Percentiles rank a stretch among this genome's conserved stretches.
phyloP scores from a whole-genome alignment of 2,888 invertebrate genomes.

The Cryptosula pallasiana region DNA sequence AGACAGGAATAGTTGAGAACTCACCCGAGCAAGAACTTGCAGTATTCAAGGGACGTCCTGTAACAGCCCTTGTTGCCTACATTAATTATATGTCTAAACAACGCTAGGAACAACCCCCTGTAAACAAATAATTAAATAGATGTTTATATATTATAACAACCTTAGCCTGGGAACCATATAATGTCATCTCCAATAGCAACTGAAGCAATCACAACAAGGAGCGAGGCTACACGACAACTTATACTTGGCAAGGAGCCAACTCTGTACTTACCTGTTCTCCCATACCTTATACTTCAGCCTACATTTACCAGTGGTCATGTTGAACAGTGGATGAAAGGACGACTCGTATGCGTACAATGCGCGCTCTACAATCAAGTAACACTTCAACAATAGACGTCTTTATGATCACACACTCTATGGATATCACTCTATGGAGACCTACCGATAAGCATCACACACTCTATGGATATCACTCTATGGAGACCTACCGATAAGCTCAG shows the following conservation, averaged over 20 bases:
- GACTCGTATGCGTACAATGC: constrained; percentile 72
- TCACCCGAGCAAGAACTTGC: constrained; percentile 68
- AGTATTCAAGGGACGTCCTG: constrained; percentile 79
- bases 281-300: constrained; percentile 71
- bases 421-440: not conserved
- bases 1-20: too few relatives aligned
- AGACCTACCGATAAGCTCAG: constrained; percentile 62
- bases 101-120: constrained; percentile 70
- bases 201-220: too few relatives aligned
- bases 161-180: too few relatives aligned
- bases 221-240: too few relatives aligned
- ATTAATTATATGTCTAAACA: constrained; percentile 75
- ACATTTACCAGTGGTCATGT: constrained; percentile 68
- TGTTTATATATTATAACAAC: too few relatives aligned
- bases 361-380: constrained; percentile 65
- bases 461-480: not conserved
- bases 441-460: constrained; percentile 64
- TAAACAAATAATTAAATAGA: too few relatives aligned
- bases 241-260: too few relatives aligned
- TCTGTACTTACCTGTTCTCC: constrained; percentile 67
- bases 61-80: constrained; percentile 75
- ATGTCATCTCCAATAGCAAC: too few relatives aligned
- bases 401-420: too few relatives aligned
- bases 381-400: too few relatives aligned
- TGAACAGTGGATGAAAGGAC: constrained; percentile 74